A percentile compares a stretch with the other conserved stretches of the same genome.
These are phyloP conservation scores for Hephaestus fuliginosus DNA, from an alignment of 2,797 vertebrate species.

Conservation along the genomic window DNA sequence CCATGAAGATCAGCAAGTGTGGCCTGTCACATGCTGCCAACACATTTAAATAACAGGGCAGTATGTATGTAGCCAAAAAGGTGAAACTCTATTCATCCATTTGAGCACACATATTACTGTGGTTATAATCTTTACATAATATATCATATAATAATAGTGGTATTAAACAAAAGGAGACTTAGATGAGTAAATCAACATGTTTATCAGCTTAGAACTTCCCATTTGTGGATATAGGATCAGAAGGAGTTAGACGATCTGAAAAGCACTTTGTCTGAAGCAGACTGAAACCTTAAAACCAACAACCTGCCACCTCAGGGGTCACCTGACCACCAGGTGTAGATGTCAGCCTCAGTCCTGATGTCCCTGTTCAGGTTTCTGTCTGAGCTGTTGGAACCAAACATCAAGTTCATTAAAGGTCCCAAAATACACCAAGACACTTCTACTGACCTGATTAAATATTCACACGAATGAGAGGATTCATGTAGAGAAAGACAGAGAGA, in stretches of 20 bases:
- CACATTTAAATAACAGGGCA: no score
- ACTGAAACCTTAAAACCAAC: not conserved
- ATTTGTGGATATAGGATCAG: no score
- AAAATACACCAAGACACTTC: not conserved
- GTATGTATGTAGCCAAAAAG: no score
- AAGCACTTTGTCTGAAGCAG: not conserved
- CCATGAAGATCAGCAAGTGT: no score
- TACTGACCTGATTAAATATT: conserved; percentile 43
- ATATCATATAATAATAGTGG: no score
- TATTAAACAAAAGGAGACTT: no score
- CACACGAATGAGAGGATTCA: not conserved
- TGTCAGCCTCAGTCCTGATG: not conserved
- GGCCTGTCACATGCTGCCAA: no score
- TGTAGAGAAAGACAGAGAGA: conserved; percentile 3
- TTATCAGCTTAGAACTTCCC: no score
- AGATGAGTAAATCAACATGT: no score
- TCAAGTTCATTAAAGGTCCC: conserved; percentile 7
- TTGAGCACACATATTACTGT: no score
- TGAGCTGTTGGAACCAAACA: not conserved
- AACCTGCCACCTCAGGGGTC: not conserved
- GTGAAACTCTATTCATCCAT: no score
- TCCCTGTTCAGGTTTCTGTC: not conserved
- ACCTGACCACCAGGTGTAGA: conserved; percentile 7
- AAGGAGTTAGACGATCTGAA: not conserved
- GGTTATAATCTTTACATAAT: no score